Evolutionary conservation across 2,888 invertebrate species (phyloP).

Genomic region (Poecilus cupreus): DNA sequence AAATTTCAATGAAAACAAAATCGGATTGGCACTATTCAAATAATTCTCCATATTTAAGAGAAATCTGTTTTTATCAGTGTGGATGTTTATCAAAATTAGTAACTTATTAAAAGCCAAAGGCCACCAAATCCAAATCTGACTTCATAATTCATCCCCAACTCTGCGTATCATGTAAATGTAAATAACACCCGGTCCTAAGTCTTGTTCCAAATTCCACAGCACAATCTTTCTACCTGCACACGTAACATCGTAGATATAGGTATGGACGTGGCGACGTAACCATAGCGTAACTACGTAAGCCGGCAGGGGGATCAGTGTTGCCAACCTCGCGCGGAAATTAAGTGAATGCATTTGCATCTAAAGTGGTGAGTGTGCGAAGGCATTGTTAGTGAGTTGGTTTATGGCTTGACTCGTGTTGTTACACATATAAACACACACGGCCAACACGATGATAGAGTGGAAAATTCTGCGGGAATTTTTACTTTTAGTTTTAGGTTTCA

Average conservation of each 20-base stretch:
- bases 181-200: background rate
- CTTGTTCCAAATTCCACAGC: background rate
- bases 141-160: too few species aligned
- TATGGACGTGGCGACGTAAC: too few species aligned
- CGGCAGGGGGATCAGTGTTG: conserved; percentile 20
- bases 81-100: too few species aligned
- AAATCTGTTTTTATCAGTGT: too few species aligned
- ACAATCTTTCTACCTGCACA: background rate
- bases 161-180: background rate
- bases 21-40: too few species aligned
- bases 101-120: too few species aligned
- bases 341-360: conserved; percentile 49
- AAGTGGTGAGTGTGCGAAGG: conserved; percentile 7
- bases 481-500: background rate
- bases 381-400: conserved; percentile 36
- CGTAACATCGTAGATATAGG: too few species aligned
- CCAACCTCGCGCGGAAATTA: conserved; percentile 32
- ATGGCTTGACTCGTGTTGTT: background rate
- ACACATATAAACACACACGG: too few species aligned
- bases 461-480: background rate
- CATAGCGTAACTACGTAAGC: background rate
- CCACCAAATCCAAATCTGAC: too few species aligned
- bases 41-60: too few species aligned
- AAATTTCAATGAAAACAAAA: too few species aligned
- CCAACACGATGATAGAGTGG: background rate